Conservation (phyloP, 2,888 invertebrate genomes). For the Hyalella azteca region DNA sequence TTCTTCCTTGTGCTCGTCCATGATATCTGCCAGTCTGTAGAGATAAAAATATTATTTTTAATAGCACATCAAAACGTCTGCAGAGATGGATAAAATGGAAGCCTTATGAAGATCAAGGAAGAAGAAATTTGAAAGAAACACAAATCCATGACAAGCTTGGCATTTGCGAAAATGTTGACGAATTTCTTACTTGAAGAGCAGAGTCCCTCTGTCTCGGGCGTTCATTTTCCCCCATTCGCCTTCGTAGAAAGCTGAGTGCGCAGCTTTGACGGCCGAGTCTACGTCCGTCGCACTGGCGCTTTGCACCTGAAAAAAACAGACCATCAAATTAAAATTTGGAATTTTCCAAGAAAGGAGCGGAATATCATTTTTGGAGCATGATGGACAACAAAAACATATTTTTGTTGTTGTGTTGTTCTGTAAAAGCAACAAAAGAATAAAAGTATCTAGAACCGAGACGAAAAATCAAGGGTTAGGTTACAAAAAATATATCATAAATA, state of each 20-base stretch:
- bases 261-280: conserved; percentile 84
- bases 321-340: no score
- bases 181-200: conserved; percentile 75
- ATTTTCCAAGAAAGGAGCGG: no score
- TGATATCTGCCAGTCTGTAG: conserved; percentile 84
- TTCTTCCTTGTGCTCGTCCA: conserved; percentile 94
- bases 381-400: no score
- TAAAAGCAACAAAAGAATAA: no score
- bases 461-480: no score
- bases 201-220: conserved; percentile 83
- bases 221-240: conserved; percentile 96
- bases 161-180: background rate
- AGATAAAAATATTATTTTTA: background rate
- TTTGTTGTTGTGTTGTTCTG: no score
- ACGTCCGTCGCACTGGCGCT: conserved; percentile 81
- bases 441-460: no score
- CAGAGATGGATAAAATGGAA: background rate
- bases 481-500: no score
- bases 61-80: background rate
- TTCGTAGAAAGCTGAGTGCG: conserved; percentile 82
- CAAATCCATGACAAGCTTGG: background rate
- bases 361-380: no score
- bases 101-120: background rate
- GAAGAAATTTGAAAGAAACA: background rate
- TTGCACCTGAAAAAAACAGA: no score